Evolutionary conservation across 2,888 invertebrate species (phyloP).

Genomic region (Tiliacea aurago): DNA sequence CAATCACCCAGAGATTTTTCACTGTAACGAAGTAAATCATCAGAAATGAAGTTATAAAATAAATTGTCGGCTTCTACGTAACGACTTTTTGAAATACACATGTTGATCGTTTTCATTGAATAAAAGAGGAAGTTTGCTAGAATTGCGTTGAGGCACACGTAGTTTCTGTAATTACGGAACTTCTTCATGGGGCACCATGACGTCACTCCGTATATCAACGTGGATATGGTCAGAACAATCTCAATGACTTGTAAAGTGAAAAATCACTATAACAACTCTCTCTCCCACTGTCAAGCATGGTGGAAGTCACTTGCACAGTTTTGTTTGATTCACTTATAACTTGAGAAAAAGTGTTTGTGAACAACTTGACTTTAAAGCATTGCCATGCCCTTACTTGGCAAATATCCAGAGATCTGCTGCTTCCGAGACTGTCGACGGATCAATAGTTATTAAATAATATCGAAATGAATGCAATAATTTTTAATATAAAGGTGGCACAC

Average conservation of each 20-base stretch:
- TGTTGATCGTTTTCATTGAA: not conserved
- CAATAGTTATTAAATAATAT: not conserved
- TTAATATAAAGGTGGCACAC: not conserved
- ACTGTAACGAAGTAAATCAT: not conserved
- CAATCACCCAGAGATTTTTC: not conserved
- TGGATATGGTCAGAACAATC: not conserved
- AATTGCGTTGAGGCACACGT: not conserved
- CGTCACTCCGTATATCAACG: conserved; percentile 5
- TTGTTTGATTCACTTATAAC: no score
- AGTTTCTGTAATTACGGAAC: not conserved
- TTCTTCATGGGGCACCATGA: not conserved
- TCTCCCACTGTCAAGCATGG: not conserved
- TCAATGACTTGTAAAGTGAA: not conserved
- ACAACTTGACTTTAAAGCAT: not conserved
- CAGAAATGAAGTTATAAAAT: not conserved
- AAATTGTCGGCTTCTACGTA: not conserved
- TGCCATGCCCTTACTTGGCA: not conserved
- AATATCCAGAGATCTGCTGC: not conserved
- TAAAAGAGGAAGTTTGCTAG: not conserved
- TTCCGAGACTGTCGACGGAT: not conserved
- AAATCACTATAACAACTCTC: not conserved
- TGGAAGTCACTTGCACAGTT: not conserved
- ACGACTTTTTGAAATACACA: not conserved
- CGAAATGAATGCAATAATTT: not conserved
- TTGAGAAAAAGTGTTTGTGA: not conserved